A percentile compares a stretch with the other conserved stretches of the same genome.
phyloP scores from a whole-genome alignment of 2,113 vertebrate species.

The Hemichromis elongatus region DNA sequence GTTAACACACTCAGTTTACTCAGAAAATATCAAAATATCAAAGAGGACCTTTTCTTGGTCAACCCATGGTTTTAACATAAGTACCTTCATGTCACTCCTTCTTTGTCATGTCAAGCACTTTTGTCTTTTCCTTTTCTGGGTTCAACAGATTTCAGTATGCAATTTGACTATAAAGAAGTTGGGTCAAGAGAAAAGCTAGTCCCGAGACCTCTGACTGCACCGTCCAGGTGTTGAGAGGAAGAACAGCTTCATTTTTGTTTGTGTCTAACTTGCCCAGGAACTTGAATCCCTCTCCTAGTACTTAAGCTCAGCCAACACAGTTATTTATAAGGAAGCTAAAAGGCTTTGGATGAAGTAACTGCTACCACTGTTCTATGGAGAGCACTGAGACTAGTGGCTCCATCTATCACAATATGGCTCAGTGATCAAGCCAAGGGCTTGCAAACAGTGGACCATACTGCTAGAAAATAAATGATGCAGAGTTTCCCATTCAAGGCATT shows the following conservation, averaged over 20 bases:
- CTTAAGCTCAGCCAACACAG: neutral
- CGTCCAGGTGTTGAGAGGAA: neutral
- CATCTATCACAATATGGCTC: neutral
- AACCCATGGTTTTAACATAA: too few species aligned
- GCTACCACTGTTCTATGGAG: neutral
- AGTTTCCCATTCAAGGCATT: neutral
- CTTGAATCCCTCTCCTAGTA: neutral
- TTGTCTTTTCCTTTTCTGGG: too few species aligned
- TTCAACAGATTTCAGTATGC: too few species aligned
- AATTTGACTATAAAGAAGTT: too few species aligned
- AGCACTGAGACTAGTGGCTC: fast-evolving
- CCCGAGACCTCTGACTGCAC: neutral
- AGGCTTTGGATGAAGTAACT: neutral
- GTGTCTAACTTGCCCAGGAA: neutral
- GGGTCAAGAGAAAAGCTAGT: too few species aligned
- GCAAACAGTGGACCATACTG: neutral
- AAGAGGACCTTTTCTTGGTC: too few species aligned
- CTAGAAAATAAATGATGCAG: neutral
- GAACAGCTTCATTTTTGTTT: neutral
- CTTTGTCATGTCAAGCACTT: too few species aligned
- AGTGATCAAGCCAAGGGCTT: neutral
- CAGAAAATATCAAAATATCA: too few species aligned
- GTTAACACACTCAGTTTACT: too few species aligned
- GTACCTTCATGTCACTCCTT: too few species aligned
- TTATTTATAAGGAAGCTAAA: neutral